phyloP scores from a whole-genome alignment of 2,797 vertebrate species.

The Calcarius lapponicus region DNA sequence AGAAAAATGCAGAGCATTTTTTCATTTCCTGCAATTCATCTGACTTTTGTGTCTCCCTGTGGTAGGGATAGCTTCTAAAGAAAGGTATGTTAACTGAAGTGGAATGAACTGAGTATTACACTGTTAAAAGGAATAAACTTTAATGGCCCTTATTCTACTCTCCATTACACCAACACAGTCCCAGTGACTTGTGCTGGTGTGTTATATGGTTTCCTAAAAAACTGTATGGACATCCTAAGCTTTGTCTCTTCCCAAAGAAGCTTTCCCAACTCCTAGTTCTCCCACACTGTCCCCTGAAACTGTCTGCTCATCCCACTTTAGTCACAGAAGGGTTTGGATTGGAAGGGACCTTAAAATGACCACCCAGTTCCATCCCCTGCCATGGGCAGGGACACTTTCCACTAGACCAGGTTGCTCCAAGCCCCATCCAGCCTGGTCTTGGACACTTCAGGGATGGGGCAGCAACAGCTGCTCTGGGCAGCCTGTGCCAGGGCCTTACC shows the following conservation, averaged over 20 bases:
- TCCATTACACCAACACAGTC: accelerated
- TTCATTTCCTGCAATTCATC: not conserved
- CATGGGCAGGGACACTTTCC: not conserved
- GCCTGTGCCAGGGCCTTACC: not conserved
- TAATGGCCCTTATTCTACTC: not conserved
- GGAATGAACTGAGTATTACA: not conserved
- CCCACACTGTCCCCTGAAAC: not conserved
- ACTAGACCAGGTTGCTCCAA: not conserved
- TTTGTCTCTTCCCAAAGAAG: not conserved
- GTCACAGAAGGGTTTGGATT: not conserved
- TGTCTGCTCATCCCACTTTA: not conserved
- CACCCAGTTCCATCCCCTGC: not conserved
- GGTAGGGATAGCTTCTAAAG: not conserved
- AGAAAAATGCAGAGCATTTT: not conserved
- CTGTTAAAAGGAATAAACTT: not conserved
- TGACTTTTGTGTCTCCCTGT: not conserved
- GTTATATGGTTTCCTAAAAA: not conserved
- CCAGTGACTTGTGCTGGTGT: not conserved
- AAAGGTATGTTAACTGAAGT: not conserved
- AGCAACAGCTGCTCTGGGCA: not conserved
- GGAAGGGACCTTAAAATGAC: not conserved
- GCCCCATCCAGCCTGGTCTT: not conserved
- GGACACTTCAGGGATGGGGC: not conserved
- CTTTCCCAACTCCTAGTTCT: not conserved
- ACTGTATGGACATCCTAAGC: not conserved